These are phyloP conservation scores for Microcebus griseorufus DNA, from an alignment of 2,113 vertebrate species.

Conservation along the genomic window DNA sequence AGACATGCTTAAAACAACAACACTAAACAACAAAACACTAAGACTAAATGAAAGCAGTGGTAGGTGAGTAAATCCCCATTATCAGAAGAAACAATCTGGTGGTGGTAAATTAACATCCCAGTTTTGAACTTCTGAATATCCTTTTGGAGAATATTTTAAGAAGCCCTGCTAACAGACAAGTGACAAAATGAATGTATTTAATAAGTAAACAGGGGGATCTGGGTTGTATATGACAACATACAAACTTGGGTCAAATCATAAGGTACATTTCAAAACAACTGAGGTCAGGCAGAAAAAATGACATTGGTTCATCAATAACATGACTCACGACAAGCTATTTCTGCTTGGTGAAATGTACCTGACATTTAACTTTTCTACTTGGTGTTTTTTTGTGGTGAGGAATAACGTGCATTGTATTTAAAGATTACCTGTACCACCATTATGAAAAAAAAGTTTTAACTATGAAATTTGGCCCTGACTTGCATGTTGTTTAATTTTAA, in stretches of 20 bases:
- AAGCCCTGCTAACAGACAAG: background rate
- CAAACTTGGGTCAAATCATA: constrained; percentile 12
- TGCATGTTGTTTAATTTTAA: constrained; percentile 63
- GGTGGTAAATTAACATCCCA: background rate
- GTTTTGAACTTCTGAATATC: background rate
- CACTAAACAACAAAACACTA: background rate
- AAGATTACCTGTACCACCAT: constrained; percentile 73
- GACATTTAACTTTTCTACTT: constrained; percentile 62
- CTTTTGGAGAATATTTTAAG: background rate
- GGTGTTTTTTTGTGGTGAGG: constrained; percentile 36
- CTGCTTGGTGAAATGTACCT: constrained; percentile 33
- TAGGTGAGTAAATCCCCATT: background rate
- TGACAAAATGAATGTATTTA: background rate
- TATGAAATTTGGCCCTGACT: constrained; percentile 63
- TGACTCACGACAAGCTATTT: constrained; percentile 66
- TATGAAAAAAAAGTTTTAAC: constrained; percentile 42
- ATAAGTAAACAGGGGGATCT: background rate
- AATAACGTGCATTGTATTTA: constrained; percentile 56
- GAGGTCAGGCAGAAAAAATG: constrained; percentile 35
- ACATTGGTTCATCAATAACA: constrained; percentile 31
- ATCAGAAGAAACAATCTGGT: background rate
- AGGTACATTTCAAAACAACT: constrained; percentile 52
- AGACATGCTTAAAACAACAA: background rate
- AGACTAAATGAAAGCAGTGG: background rate
- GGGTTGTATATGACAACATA: background rate